These are phyloP conservation scores for Silurus glanis DNA, from an alignment of 2,113 vertebrate genomes.

Conservation along the genomic window DNA sequence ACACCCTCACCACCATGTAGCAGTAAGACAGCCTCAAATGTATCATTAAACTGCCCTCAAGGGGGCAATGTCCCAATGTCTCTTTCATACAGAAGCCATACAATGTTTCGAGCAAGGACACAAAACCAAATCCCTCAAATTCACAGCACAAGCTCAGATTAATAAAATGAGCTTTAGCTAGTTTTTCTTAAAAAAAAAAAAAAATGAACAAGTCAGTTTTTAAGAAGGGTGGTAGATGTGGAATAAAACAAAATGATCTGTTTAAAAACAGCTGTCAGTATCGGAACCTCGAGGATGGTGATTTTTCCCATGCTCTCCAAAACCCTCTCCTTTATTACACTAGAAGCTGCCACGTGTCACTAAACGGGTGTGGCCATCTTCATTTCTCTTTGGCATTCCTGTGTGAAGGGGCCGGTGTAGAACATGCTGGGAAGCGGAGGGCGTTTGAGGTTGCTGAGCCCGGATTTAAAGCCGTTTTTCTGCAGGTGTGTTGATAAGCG, in stretches of 20 bases:
- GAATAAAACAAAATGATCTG: no score
- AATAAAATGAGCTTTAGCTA: not conserved
- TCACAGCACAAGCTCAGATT: no score
- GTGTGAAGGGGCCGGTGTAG: conserved; percentile 40
- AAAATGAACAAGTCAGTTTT: no score
- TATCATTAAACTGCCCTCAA: no score
- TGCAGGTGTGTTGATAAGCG: conserved; percentile 61
- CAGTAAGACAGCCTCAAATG: no score
- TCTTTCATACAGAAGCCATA: no score
- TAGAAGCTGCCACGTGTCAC: conserved; percentile 70
- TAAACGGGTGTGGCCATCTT: conserved; percentile 68
- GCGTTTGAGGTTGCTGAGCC: conserved; percentile 35
- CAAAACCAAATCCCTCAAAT: no score
- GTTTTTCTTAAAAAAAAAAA: no score
- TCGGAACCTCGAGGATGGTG: not conserved
- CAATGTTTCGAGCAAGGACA: no score
- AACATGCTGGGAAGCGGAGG: conserved; percentile 46
- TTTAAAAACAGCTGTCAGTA: not conserved
- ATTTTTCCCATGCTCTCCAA: not conserved
- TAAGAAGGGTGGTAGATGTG: no score
- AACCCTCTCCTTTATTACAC: conserved; percentile 62
- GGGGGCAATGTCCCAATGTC: no score
- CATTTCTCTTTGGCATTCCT: conserved; percentile 67
- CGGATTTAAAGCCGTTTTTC: conserved; percentile 48
- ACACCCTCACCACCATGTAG: no score